A percentile compares a stretch with the other conserved stretches of the same genome.
Conservation (phyloP, 2,113 vertebrate species). For the Macheiramphus alcinus region DNA sequence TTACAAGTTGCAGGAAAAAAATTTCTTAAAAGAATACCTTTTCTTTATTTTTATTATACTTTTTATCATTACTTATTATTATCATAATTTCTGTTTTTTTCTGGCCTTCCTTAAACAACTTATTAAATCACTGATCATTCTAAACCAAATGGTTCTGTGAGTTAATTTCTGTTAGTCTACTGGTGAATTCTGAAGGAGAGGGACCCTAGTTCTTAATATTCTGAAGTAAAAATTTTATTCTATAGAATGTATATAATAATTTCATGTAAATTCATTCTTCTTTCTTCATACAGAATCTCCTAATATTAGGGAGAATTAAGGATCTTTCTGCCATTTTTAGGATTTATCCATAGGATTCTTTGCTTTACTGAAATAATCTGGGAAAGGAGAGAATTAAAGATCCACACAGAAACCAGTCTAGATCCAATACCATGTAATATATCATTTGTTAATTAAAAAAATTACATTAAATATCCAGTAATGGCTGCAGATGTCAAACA, state of each 20-base stretch:
- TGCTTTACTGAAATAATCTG: not conserved
- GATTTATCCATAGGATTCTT: not conserved
- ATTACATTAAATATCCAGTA: not conserved
- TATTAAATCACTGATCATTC: not conserved
- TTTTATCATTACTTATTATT: not conserved
- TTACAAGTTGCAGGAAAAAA: not conserved
- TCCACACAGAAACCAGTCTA: rapidly evolving
- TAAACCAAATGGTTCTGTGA: not conserved
- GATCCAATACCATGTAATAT: not conserved
- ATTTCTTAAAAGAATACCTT: not conserved
- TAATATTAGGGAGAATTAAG: not conserved
- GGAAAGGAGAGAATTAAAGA: not conserved
- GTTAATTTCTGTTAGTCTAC: not conserved
- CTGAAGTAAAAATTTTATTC: not conserved
- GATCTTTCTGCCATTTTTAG: not conserved
- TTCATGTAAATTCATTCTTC: not conserved
- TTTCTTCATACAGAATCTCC: not conserved
- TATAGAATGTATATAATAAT: not conserved
- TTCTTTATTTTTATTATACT: not conserved
- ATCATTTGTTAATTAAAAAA: not conserved
- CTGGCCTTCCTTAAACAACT: not conserved
- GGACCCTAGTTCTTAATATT: not conserved
- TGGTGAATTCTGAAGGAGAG: not conserved
- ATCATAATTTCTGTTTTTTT: not conserved
- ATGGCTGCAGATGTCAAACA: not conserved